Evolutionary conservation across 2,888 invertebrate species (phyloP).

Genomic region (Mactromeris polynyma): DNA sequence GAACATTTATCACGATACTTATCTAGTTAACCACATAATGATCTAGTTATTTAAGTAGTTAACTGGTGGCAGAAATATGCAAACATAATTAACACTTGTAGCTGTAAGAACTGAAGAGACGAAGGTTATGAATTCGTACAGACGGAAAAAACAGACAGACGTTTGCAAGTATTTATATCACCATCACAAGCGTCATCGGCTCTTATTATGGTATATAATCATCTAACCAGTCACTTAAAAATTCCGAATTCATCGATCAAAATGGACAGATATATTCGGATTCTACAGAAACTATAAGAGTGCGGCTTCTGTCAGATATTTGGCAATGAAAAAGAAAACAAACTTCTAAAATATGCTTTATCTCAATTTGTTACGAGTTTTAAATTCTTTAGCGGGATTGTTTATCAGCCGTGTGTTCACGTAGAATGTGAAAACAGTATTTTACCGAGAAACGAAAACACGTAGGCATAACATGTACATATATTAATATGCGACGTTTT

Average conservation of each 20-base stretch:
- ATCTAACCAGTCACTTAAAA: neutral
- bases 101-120: no score
- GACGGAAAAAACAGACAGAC: no score
- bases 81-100: no score
- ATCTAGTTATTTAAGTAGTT: no score
- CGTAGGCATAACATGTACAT: neutral
- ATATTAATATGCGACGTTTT: neutral
- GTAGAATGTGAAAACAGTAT: neutral
- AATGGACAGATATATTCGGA: neutral
- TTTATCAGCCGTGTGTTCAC: neutral
- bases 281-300: neutral
- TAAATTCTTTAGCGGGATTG: neutral
- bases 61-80: no score
- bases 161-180: no score
- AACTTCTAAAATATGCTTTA: slow-evolving; percentile 4
- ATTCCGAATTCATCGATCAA: slow-evolving; percentile 1
- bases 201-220: no score
- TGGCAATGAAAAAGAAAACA: neutral
- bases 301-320: neutral
- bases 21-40: no score
- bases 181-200: no score
- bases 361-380: slow-evolving; percentile 8
- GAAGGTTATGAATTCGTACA: no score
- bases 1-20: no score
- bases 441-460: neutral